Evolutionary conservation across 2,888 invertebrate genomes (phyloP), one percentile per base, ranked within the genome.

Genomic region (Apomyelois bistriatella): DNA sequence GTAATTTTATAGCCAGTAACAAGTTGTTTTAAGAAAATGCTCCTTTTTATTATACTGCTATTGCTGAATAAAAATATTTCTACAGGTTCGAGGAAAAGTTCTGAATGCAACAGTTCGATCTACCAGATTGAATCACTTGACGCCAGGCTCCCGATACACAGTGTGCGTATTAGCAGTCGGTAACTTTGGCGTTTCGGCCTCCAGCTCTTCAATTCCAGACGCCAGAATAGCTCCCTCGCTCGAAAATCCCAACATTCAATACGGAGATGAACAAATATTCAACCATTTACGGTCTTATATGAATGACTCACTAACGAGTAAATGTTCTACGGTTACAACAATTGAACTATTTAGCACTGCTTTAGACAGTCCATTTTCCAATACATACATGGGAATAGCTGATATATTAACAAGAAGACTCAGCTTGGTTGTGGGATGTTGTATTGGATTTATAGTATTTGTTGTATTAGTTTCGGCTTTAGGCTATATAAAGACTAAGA

Each of bases 81-180:
- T 58, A 50, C 91, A 95, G 95, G 93, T 96, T 63, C 93, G 94
- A 64, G 95, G 95, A 1, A 95, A 94, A 82, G 91, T 94, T 63
- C 81, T 96, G 62, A 95, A 95, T 67, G 92, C 94, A 36, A 93
- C 93, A 49, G 92, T 94, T 0, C 93, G 96, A 64, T 94, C 95
- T 8, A 93, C 95, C 54, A 94, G 94, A 79, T 91, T 97, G 50
- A 93, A 93, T 53, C 94, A 94, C 72, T 90, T 98, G 61, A 92
- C 92, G 58, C 94, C 97, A 2, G 96, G 95, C 69, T 95, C 95
- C 1, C 93, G 94, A 60, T 98, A 97, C 83, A 92, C 94, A 58
- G 94, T 98, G 69, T 98, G 97, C 82, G 96, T 98, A 52, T 91
- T 96, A 68, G 97, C 96, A n/a, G 87, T 96, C 57, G 96, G 96